phyloP scores from a whole-genome alignment of 1,140 invertebrate genomes.

The Ceratina australensis region DNA sequence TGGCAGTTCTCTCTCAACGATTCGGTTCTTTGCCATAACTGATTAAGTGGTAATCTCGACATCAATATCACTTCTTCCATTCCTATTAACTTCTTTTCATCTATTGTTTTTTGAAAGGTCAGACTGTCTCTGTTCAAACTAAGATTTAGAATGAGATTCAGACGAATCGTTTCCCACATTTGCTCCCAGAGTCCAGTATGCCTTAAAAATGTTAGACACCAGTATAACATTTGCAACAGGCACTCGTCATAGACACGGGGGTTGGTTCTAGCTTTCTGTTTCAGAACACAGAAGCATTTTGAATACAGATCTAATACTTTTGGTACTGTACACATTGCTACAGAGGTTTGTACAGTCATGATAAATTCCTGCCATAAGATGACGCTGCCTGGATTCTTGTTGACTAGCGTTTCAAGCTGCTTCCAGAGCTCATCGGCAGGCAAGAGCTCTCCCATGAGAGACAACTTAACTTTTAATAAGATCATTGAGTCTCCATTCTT shows the following conservation, averaged over 20 bases:
- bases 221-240: constrained; percentile 79
- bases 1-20: constrained; percentile 82
- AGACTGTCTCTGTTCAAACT: constrained; percentile 75
- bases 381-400: constrained; percentile 80
- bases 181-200: constrained; percentile 84
- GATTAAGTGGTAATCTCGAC: constrained; percentile 83
- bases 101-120: constrained; percentile 70
- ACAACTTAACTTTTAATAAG: constrained; percentile 79
- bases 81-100: constrained; percentile 81
- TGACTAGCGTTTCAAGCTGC: constrained; percentile 79
- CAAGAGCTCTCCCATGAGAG: constrained; percentile 77
- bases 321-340: constrained; percentile 82
- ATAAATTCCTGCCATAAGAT: constrained; percentile 82
- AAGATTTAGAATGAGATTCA: constrained; percentile 83
- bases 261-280: constrained; percentile 73
- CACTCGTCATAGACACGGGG: constrained; percentile 65
- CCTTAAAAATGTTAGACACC: constrained; percentile 83
- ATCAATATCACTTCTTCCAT: constrained; percentile 83
- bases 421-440: constrained; percentile 78
- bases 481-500: constrained; percentile 77
- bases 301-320: constrained; percentile 80
- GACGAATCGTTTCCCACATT: constrained; percentile 82
- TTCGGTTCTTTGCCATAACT: constrained; percentile 85
- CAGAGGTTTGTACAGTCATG: constrained; percentile 81
- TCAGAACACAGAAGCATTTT: constrained; percentile 80